Evolutionary conservation across 1,140 invertebrate genomes (phyloP), one percentile per base, ranked within the genome.

Genomic region (Asobara japonica): DNA sequence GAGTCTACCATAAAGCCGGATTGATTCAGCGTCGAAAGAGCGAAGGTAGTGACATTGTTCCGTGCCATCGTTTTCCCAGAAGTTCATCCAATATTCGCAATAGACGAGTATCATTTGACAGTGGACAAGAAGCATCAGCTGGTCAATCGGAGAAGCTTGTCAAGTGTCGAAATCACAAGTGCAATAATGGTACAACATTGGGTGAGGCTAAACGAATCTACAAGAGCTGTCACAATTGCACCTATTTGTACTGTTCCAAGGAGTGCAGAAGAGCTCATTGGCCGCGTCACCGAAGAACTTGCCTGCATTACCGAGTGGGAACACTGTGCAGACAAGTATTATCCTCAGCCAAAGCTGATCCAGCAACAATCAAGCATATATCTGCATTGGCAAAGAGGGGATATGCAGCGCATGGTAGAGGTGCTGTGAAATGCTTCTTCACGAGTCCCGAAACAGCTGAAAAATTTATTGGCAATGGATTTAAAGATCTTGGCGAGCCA

Each of bases 221-320:
- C 87, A 95, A 96, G 81, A 94, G 92, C 68, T 98, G 97, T 86
- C 96, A 97, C 88, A 97, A 97, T 86, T 98, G 97, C 87, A 94
- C 94, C 71, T 96, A 96, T 76, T 89, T 94, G 60, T 94, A 95
- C 83, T 97, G 96, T 86, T 94, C 93, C 45, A 90, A 93, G 70
- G 92, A 94, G 77, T 96, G 95, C 81, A 89, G 96, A 16, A 89
- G 94, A 67, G 90, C 92, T 1, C 95, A 98, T 81, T 98, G 96
- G 96, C 93, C 96, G 76, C 93, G 94, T 76, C 97, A 98, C 82
- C 91, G 96, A 61, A 93, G 93, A 77, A 92, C 94, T n/a, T 98
- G 97, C 81, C 87, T 96, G 45, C 94, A 96, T 84, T 96, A 95
- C 1, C 89, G 96, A 5, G 95, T 96, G 3, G 94, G 94, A 62